These are phyloP conservation scores for Cynaeus angustus DNA, from an alignment of 2,888 invertebrate genomes.

Conservation along the genomic window DNA sequence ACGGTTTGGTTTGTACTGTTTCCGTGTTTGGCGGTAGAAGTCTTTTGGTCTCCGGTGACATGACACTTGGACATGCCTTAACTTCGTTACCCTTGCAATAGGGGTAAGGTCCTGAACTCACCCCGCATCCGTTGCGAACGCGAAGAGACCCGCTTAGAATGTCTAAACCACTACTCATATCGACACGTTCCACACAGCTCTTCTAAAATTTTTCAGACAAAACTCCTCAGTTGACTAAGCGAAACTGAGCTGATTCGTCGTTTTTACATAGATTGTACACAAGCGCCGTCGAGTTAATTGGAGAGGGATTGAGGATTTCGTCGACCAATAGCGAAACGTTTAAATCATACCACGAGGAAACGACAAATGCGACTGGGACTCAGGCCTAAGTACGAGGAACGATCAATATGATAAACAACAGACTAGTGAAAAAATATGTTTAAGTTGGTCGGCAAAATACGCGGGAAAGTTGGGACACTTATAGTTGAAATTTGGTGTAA, in stretches of 20 bases:
- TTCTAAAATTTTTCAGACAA: background rate
- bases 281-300: conserved; percentile 12
- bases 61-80: conserved; percentile 77
- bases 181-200: conserved; percentile 12
- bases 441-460: too few species aligned
- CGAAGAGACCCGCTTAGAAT: conserved; percentile 69
- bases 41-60: conserved; percentile 80
- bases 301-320: conserved; percentile 29
- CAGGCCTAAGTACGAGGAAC: background rate
- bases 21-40: conserved; percentile 86
- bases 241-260: conserved; percentile 27
- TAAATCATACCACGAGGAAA: conserved; percentile 20
- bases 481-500: too few species aligned
- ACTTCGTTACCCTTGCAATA: conserved; percentile 67
- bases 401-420: conserved; percentile 6
- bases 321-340: conserved; percentile 37
- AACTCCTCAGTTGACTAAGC: conserved; percentile 11
- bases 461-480: too few species aligned
- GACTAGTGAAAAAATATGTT: too few species aligned
- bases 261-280: conserved; percentile 27
- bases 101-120: conserved; percentile 59
- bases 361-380: conserved; percentile 11
- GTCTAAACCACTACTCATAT: conserved; percentile 66
- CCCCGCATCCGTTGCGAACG: conserved; percentile 66
- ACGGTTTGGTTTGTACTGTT: conserved; percentile 91